These are phyloP conservation scores for Drosophila bocki DNA, from an alignment of 1,140 invertebrate species.

Conservation along the genomic window DNA sequence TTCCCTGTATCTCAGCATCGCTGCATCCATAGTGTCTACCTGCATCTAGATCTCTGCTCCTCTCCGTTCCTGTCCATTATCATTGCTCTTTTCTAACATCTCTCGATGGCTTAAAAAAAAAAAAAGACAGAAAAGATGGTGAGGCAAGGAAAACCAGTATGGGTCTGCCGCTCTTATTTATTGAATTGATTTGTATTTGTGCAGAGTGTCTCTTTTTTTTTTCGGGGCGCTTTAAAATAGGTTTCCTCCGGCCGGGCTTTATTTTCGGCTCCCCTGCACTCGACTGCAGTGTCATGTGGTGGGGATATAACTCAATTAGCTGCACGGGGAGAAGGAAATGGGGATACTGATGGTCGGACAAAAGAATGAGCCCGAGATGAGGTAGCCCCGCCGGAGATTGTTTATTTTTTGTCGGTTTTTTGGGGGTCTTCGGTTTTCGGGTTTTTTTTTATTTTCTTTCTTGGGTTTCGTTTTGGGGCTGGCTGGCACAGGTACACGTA, in stretches of 20 bases:
- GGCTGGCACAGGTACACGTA: constrained; percentile 22
- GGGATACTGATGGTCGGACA: constrained; percentile 37
- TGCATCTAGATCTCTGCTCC: constrained; percentile 9
- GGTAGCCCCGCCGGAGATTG: constrained; percentile 52
- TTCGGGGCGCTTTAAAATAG: constrained; percentile 59
- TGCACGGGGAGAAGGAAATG: constrained; percentile 40
- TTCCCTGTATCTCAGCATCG: neutral
- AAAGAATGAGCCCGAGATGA: constrained; percentile 43
- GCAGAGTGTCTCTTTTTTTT: constrained; percentile 29
- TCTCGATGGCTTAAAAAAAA: constrained; percentile 4
- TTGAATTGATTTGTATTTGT: constrained; percentile 67
- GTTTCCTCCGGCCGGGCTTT: constrained; percentile 20
- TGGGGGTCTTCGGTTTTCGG: neutral
- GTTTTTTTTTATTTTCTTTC: neutral
- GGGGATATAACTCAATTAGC: constrained; percentile 76
- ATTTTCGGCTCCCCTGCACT: constrained; percentile 37
- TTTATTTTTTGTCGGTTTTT: constrained; percentile 39
- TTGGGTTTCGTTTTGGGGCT: constrained; percentile 9
- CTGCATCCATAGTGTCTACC: constrained; percentile 12
- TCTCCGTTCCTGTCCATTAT: constrained; percentile 55
- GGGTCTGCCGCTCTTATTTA: constrained; percentile 57
- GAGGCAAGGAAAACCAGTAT: constrained; percentile 36
- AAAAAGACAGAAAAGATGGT: constrained; percentile 4
- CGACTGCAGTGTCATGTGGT: constrained; percentile 64
- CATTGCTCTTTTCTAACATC: constrained; percentile 70